Base-by-base conservation (phyloP, 1,140 invertebrate species). In the Globodera ellingtonae region DNA sequence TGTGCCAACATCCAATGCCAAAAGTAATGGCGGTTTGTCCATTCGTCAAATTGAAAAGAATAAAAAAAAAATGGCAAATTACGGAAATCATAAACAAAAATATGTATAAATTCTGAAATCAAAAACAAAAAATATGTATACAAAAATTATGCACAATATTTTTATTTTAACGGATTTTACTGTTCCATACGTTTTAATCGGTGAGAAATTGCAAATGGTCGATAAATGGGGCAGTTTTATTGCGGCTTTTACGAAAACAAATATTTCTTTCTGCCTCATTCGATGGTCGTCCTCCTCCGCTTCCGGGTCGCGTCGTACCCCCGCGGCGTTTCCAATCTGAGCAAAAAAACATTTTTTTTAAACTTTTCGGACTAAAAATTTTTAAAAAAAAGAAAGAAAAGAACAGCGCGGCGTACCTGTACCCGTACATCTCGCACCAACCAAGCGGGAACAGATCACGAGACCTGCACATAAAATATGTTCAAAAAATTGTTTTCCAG, bases 391-490 rank as follows among this genome's bases (percentile, higher is more conserved):
- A 2, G 2, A 35, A 35, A 35, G 35, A 35, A 35, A 35, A 35
- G 35, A 35, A 48, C 35, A 18, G 7, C 18, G 50, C 72, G 2
- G 50, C 72, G 2, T n/a, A 75, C 75, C 72, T 70, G 46, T 82
- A 83, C 6, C 81, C 81, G 65, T 82, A 79, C 75, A 82, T 79
- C 52, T 82, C 80, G 69, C 80, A 82, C 81, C 81, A 82, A 15
- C 81, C 81, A 65, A 82, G 24, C 7, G 81, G 81, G n/a, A 83
- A 83, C 15, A 82, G 52, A 65, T 82, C 81, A 69, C 73, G 81
- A 52, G 81, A 82, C 35, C 75, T 77, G 24, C 13, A 67, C 70
- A 8, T 2, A 35, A 66, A 59, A 21, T 46, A 44, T 24, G 15
- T 5, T 4, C 59, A 67, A 65, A 24, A 59, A 76, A 76, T 44